These are phyloP conservation scores for Lutraria lutraria DNA, from an alignment of 2,888 invertebrate species.

Conservation along the genomic window DNA sequence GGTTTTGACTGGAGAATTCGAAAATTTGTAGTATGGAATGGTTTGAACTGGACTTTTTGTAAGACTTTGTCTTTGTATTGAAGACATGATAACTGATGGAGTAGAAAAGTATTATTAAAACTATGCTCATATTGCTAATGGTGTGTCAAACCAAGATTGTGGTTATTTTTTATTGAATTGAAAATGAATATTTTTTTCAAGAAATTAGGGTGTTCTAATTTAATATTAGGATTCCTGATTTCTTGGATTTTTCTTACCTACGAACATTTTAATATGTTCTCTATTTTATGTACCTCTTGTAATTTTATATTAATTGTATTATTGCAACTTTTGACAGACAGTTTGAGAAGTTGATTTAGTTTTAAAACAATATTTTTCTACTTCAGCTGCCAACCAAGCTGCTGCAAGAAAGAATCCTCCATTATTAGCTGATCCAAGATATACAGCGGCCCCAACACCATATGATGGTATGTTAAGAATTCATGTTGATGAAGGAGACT, in stretches of 20 bases:
- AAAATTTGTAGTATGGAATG: too few species aligned
- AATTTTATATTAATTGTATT: background rate
- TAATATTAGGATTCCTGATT: background rate
- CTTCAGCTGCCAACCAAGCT: slow-evolving; percentile 27
- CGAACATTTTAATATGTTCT: background rate
- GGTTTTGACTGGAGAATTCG: background rate
- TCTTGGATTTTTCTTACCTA: background rate
- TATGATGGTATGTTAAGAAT: slow-evolving; percentile 73
- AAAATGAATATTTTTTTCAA: background rate
- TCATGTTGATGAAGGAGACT: too few species aligned
- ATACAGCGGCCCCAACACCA: slow-evolving; percentile 78
- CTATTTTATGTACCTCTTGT: background rate
- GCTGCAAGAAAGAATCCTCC: slow-evolving; percentile 68
- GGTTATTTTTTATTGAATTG: background rate
- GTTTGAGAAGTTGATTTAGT: background rate
- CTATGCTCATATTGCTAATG: background rate
- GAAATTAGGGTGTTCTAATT: background rate
- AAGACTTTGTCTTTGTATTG: slow-evolving; percentile 12
- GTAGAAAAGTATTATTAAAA: background rate
- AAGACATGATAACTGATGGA: background rate
- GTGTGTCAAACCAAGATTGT: background rate
- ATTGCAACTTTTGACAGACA: background rate
- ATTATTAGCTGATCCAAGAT: slow-evolving; percentile 80
- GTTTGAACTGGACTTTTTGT: slow-evolving; percentile 9
- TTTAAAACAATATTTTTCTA: background rate